These are phyloP conservation scores for Xylota sylvarum DNA, from an alignment of 2,888 invertebrate genomes.

Conservation along the genomic window DNA sequence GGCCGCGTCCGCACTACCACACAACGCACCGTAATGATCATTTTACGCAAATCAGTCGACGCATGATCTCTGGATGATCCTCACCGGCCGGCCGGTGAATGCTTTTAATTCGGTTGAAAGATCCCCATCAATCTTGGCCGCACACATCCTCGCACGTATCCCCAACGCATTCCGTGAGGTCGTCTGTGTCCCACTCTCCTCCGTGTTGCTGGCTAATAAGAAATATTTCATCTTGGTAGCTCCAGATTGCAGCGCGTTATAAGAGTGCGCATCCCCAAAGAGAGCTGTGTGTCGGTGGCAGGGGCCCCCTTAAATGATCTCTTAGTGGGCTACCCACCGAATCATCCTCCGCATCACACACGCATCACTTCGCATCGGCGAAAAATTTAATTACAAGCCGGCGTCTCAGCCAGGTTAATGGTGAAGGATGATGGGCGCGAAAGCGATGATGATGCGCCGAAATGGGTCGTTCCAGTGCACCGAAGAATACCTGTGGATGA, in stretches of 20 bases:
- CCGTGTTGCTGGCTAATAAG: constrained; percentile 57
- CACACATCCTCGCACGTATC: constrained; percentile 37
- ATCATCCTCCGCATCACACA: constrained; percentile 58
- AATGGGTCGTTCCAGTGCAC: constrained; percentile 65
- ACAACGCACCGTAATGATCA: constrained; percentile 37
- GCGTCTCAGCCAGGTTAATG: constrained; percentile 71
- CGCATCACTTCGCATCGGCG: constrained; percentile 74
- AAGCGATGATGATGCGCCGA: constrained; percentile 76
- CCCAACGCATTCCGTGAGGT: constrained; percentile 38
- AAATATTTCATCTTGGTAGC: constrained; percentile 75
- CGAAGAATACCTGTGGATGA: constrained; percentile 1
- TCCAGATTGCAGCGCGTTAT: constrained; percentile 51
- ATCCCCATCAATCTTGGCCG: constrained; percentile 68
- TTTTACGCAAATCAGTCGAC: constrained; percentile 71
- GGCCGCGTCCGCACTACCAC: not conserved
- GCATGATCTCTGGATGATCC: constrained; percentile 58
- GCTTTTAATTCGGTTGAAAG: constrained; percentile 73
- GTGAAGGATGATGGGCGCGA: constrained; percentile 76
- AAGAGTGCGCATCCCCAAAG: constrained; percentile 13
- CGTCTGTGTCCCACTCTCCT: not conserved
- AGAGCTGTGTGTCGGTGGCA: constrained; percentile 5
- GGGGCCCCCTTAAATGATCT: constrained; percentile 67
- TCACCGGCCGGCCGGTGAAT: constrained; percentile 61
- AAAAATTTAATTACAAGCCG: constrained; percentile 77
- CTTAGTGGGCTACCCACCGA: constrained; percentile 71